These are phyloP conservation scores for Holcopasites calliopsidis DNA, from an alignment of 1,140 invertebrate species.

Conservation along the genomic window DNA sequence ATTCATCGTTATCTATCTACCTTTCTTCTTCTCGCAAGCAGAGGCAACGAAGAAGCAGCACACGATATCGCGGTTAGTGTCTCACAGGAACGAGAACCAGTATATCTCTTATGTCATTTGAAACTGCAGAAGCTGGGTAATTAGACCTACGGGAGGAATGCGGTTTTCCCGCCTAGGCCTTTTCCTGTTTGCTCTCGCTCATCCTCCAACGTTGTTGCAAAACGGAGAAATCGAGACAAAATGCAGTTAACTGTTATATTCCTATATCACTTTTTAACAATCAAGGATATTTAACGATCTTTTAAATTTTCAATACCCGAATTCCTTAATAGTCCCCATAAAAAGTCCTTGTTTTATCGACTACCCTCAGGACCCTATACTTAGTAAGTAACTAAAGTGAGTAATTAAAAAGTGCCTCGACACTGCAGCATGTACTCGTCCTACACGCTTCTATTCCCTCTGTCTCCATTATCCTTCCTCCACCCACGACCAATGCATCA, in stretches of 20 bases:
- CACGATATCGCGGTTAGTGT: slow-evolving; percentile 25
- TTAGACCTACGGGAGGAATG: slow-evolving; percentile 31
- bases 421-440: slow-evolving; percentile 10
- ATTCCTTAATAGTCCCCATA: too few species aligned
- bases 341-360: too few species aligned
- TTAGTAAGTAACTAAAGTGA: too few species aligned
- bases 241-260: too few species aligned
- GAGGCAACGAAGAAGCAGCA: neutral
- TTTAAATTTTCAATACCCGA: too few species aligned
- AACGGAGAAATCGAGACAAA: neutral
- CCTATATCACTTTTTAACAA: too few species aligned
- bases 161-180: slow-evolving; percentile 13
- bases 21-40: neutral
- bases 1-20: too few species aligned
- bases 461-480: neutral
- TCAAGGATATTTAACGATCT: too few species aligned
- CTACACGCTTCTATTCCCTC: neutral
- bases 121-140: slow-evolving; percentile 9
- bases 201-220: neutral
- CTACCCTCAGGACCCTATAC: too few species aligned
- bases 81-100: slow-evolving; percentile 19
- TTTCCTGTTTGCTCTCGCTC: slow-evolving; percentile 17
- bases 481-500: slow-evolving; percentile 35
- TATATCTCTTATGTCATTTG: slow-evolving; percentile 3
- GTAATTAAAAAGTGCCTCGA: slow-evolving; percentile 5